phyloP scores from a whole-genome alignment of 2,113 vertebrate genomes.

The Donacobius atricapilla region DNA sequence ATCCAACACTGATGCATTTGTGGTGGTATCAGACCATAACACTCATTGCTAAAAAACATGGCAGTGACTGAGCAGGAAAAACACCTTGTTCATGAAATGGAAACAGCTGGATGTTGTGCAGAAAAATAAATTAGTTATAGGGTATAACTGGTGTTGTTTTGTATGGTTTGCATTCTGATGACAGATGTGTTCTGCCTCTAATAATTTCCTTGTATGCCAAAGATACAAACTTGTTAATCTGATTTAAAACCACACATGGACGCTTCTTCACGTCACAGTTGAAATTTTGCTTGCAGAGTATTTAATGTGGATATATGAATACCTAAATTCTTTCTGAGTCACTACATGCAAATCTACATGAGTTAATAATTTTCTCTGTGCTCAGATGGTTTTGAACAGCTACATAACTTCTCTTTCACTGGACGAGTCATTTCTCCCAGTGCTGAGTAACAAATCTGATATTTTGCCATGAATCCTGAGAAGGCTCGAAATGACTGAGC shows the following conservation, averaged over 20 bases:
- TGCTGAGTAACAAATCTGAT: neutral
- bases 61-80: neutral
- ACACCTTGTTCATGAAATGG: neutral
- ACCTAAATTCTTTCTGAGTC: neutral
- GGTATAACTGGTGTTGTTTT: neutral
- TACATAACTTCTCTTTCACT: neutral
- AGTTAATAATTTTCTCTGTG: neutral
- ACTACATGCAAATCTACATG: neutral
- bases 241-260: neutral
- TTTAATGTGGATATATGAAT: neutral
- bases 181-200: neutral
- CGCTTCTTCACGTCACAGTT: neutral
- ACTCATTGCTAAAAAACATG: neutral
- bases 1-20: neutral
- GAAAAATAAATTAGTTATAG: neutral
- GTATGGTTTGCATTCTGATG: neutral
- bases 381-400: neutral
- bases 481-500: neutral
- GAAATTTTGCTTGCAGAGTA: neutral
- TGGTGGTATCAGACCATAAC: neutral
- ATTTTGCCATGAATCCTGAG: neutral
- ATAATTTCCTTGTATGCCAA: neutral
- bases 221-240: neutral
- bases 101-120: neutral
- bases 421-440: neutral